Percentiles rank a stretch among this genome's conserved stretches.
Evolutionary conservation across 2,888 invertebrate genomes (phyloP).

Genomic region (Octonoba sinensis): DNA sequence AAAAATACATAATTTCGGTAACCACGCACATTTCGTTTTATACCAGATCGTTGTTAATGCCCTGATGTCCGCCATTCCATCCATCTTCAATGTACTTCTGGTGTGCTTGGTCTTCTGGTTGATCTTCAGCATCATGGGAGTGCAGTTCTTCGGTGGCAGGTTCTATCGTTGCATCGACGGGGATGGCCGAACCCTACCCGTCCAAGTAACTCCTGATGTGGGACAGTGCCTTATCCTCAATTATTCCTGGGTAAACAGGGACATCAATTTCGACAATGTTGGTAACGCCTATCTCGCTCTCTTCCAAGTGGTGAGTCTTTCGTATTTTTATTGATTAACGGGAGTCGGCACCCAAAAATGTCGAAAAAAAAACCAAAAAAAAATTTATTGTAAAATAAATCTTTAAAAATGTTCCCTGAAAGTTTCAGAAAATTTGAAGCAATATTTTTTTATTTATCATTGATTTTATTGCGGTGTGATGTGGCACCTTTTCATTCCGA

Average conservation of each 20-base stretch:
- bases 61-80: slow-evolving; percentile 97
- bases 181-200: slow-evolving; percentile 81
- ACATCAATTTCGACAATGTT: slow-evolving; percentile 98
- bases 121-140: slow-evolving; percentile 99
- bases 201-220: slow-evolving; percentile 87
- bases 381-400: too few relatives aligned
- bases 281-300: slow-evolving; percentile 96
- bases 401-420: too few relatives aligned
- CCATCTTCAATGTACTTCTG: slow-evolving; percentile 98
- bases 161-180: slow-evolving; percentile 94
- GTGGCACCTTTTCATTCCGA: too few relatives aligned
- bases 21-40: too few relatives aligned
- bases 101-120: slow-evolving; percentile 99
- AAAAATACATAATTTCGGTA: too few relatives aligned
- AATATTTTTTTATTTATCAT: too few relatives aligned
- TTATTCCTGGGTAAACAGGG: slow-evolving; percentile 95
- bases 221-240: slow-evolving; percentile 83
- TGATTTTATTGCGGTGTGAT: too few relatives aligned
- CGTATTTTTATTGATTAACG: too few relatives aligned
- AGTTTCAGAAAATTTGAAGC: too few relatives aligned
- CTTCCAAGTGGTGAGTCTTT: slow-evolving; percentile 87
- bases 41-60: slow-evolving; percentile 97
- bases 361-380: too few relatives aligned
- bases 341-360: too few relatives aligned
- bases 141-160: slow-evolving; percentile 96